These are phyloP conservation scores for Beroe ovata DNA, from an alignment of 37 sponge, comb jelly and placozoan species.

Conservation along the genomic window DNA sequence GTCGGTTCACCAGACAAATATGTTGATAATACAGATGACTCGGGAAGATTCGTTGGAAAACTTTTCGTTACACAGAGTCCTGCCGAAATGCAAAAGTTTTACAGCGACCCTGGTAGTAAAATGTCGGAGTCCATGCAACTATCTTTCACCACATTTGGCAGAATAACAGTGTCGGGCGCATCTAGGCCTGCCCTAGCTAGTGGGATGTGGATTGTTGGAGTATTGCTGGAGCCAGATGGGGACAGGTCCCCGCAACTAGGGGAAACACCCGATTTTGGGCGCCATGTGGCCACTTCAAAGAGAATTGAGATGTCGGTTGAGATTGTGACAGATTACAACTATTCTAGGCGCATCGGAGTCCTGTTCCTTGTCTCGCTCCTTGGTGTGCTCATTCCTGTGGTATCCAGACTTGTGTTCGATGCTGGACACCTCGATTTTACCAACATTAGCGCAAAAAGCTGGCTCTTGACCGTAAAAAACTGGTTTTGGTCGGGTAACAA, in stretches of 20 bases:
- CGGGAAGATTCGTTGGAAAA: conserved; percentile 6
- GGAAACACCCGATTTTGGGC: neutral
- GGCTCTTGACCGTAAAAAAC: neutral
- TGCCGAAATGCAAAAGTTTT: neutral
- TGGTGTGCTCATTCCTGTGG: conserved; percentile 15
- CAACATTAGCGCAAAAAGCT: neutral
- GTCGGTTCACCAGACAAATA: no score
- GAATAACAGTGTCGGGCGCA: conserved; percentile 6
- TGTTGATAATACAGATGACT: no score
- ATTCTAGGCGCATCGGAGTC: neutral
- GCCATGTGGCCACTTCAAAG: neutral
- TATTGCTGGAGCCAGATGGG: neutral
- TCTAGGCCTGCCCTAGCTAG: neutral
- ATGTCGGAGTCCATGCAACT: no score
- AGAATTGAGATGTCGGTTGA: neutral
- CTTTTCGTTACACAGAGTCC: neutral
- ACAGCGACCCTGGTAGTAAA: neutral
- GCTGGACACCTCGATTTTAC: neutral
- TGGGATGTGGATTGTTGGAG: neutral
- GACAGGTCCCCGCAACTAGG: neutral
- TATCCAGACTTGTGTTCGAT: conserved; percentile 14
- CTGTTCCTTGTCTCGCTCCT: conserved; percentile 17
- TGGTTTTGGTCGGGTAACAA: conserved; percentile 63
- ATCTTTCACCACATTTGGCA: conserved; percentile 31
- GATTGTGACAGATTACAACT: neutral